phyloP scores from a whole-genome alignment of 1,140 invertebrate species.

The Sweltsa coloradensis region DNA sequence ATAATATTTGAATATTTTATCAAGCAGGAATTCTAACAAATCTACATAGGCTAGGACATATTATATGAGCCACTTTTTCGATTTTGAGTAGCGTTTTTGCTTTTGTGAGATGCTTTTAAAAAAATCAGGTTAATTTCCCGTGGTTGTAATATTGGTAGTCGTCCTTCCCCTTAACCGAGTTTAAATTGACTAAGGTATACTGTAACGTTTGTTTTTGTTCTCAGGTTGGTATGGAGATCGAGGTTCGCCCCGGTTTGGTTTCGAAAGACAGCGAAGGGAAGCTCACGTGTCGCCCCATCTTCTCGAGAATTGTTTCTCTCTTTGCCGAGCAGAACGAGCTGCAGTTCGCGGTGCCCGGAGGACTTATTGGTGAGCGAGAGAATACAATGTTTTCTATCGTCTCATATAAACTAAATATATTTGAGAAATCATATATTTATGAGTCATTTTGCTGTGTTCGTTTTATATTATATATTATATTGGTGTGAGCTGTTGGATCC shows the following conservation, averaged over 20 bases:
- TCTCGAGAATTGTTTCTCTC: slow-evolving; percentile 94
- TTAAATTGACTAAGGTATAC: background rate
- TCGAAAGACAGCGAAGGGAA: slow-evolving; percentile 94
- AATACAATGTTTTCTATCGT: background rate
- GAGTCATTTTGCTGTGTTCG: no score
- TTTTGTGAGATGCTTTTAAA: slow-evolving; percentile 6
- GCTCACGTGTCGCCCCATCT: slow-evolving; percentile 90
- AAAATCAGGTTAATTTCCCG: background rate
- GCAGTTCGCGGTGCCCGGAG: slow-evolving; percentile 97
- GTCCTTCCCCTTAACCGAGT: background rate
- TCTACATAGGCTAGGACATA: no score
- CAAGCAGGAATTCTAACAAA: no score
- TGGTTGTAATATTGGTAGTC: background rate
- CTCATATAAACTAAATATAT: background rate
- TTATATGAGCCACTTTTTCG: no score
- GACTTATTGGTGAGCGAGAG: slow-evolving; percentile 65
- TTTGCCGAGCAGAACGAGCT: slow-evolving; percentile 98
- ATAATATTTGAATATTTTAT: no score
- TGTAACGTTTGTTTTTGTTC: slow-evolving; percentile 14
- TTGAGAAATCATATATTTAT: slow-evolving; percentile 7
- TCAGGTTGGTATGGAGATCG: slow-evolving; percentile 73
- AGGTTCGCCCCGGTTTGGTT: slow-evolving; percentile 90
- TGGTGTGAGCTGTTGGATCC: no score
- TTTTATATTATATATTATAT: no score
- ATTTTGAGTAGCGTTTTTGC: background rate